Base-by-base conservation (phyloP, 2,888 invertebrate genomes). In the Choristoneura rosaceana region DNA sequence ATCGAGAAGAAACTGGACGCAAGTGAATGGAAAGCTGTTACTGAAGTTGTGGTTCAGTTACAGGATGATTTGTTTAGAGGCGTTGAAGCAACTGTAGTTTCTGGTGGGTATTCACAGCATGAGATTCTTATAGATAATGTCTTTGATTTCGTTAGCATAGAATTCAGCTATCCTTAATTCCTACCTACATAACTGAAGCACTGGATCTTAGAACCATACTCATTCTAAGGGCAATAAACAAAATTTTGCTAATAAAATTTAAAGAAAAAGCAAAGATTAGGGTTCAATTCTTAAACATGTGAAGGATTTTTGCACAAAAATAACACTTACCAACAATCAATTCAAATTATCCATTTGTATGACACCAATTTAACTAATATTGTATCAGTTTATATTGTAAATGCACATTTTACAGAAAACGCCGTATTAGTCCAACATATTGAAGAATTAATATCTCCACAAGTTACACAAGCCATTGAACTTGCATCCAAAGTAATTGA, bases 11-110 rank as follows among this genome's bases (percentile, higher is more conserved):
- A 74, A 0, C 63, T 83, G 7, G 76, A 81, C 64, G 59, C 79
- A 3, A 79, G 83, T 5, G 62, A 76, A 25, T 62, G 88, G 17
- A 77, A 84, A 74, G 81, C 73, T 73, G 77, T 88, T 7, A 81
- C 80, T 7, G 82, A 86, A 38, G 76, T 81, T 0, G 83, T 88
- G 3, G 81, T 80, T 4, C 80, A 84, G 76, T 80, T 91, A 61
- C 84, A 87, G 76, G 81, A 85, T 41, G 86, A 87, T 76, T 78
- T 90, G 59, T 75, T 78, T 10, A 76, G 70, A 34, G 77, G 76
- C n/a, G 4, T 47, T 15, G 47, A 47, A 43, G 71, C 76, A 15
- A 63, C 78, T 52, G 75, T 55, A 8, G 55, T 25, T 25, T 12
- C 55, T 25, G 55, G 55, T 55, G 4, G 4, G 55, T 25, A 47